Conservation (phyloP, 2,888 invertebrate species). For the Agriopis marginaria region DNA sequence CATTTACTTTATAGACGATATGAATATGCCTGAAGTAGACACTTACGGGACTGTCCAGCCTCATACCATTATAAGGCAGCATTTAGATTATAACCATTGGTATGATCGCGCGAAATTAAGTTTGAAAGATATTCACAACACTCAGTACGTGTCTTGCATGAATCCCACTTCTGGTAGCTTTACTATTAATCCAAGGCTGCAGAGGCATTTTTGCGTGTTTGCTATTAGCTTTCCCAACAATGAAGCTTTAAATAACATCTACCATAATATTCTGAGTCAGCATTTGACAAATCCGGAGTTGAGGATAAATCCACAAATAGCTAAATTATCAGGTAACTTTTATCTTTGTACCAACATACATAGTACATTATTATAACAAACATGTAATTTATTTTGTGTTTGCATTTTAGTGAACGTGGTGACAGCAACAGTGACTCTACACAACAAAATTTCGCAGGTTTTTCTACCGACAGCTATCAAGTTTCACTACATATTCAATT, state of each 20-base stretch:
- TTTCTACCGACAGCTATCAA: slow-evolving; percentile 98
- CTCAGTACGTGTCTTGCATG: slow-evolving; percentile 99
- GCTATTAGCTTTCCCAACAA: slow-evolving; percentile 93
- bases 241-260: slow-evolving; percentile 95
- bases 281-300: slow-evolving; percentile 94
- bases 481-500: slow-evolving; percentile 98
- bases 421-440: slow-evolving; percentile 93
- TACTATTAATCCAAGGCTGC: slow-evolving; percentile 97
- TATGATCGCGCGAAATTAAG: slow-evolving; percentile 93
- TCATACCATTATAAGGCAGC: slow-evolving; percentile 97
- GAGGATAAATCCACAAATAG: slow-evolving; percentile 90
- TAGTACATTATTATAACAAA: not conserved
- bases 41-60: slow-evolving; percentile 98
- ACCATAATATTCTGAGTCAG: slow-evolving; percentile 94
- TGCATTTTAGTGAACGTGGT: slow-evolving; percentile 88
- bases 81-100: slow-evolving; percentile 98
- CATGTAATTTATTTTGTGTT: slow-evolving; percentile 5
- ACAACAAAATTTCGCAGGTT: slow-evolving; percentile 94
- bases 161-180: slow-evolving; percentile 99
- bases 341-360: too few relatives aligned
- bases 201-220: slow-evolving; percentile 95
- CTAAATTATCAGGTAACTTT: slow-evolving; percentile 86
- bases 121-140: slow-evolving; percentile 97
- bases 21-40: slow-evolving; percentile 98
- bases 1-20: slow-evolving; percentile 98